These are phyloP conservation scores for Phainopepla nitens DNA, from an alignment of 2,113 vertebrate genomes.

Conservation along the genomic window DNA sequence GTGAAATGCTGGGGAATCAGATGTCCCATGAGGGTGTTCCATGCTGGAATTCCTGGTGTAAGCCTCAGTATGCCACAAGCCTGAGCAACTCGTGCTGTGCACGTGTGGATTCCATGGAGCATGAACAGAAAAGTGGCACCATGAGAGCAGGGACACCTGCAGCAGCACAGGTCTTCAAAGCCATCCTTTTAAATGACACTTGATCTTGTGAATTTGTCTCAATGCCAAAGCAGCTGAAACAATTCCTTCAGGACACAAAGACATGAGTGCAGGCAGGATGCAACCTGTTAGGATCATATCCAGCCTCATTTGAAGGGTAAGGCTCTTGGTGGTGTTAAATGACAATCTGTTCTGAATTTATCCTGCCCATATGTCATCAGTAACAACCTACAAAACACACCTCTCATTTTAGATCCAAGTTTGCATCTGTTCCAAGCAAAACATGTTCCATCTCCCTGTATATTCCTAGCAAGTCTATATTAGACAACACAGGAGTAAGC, in stretches of 20 bases:
- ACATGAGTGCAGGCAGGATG: not conserved
- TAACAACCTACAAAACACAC: constrained; percentile 47
- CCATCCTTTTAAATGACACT: not conserved
- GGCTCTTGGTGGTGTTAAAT: constrained; percentile 24
- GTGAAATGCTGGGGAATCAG: not conserved
- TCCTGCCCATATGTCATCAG: constrained; percentile 50
- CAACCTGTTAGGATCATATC: not conserved
- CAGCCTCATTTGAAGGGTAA: constrained; percentile 3
- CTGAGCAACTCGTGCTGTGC: not conserved
- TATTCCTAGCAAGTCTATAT: constrained; percentile 29
- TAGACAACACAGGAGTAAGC: not conserved
- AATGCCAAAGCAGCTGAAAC: not conserved
- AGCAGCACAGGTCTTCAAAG: not conserved
- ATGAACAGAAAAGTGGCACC: not conserved
- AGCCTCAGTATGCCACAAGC: not conserved
- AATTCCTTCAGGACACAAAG: not conserved
- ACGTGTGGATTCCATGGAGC: accelerated
- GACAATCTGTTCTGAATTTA: constrained; percentile 56
- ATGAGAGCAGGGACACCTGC: not conserved
- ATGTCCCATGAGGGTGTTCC: not conserved
- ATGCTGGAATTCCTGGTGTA: not conserved
- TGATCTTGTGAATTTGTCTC: not conserved
- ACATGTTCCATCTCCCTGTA: not conserved
- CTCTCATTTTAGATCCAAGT: constrained; percentile 53
- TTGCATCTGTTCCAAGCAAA: constrained; percentile 49